Base-by-base conservation (phyloP, 2,797 vertebrate genomes). In the Pseudochromis fuscus region DNA sequence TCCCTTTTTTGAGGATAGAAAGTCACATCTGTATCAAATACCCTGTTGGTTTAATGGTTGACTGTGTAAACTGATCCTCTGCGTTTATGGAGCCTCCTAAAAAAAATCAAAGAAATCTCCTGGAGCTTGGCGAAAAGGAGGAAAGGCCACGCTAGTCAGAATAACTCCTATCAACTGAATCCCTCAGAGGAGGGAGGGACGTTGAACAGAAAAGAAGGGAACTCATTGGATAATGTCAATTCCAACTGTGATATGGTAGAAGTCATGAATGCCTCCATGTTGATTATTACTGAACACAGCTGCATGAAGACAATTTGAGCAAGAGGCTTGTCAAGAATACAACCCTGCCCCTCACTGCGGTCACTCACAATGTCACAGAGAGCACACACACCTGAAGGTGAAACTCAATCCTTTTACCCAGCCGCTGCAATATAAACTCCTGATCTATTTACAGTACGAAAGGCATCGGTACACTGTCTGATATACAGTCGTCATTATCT, bases 21-120 rank as follows among this genome's bases (percentile, higher is more conserved):
- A 84, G 70, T 86, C 75, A 87, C 84, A 83, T 91, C 80, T 87
- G 77, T 88, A 79, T 87, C 57, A 85, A 88, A 88, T 79, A 85
- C 72, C 60, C 66, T 50, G 37, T 63, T 60, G 68, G 68, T 90
- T 88, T 89, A 84, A 84, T 81, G 72, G 65, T 61, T 67, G 60
- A 53, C 61, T 1, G 23, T 83, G 74, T 87, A 90, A 90, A 75
- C 57, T 60, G 80, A 90, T 91, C 65, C 75, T 78, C 79, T 50
- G 57, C 72, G 75, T 83, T 88, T 87, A 83, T 77, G 53, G 72
- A 73, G 49, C 60, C 78, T 77, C 57, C 71, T 83, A 77, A 90
- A 86, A 89, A 61, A 57, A 87, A 80, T 82, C 55, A 79, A 85
- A 81, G 69, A 85, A 89, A 83, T 85, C 72, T 91, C 62, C 81